Evolutionary conservation across 2,113 vertebrate genomes (phyloP), one percentile per base, ranked within the genome.

Genomic region (Saccopteryx leptura): DNA sequence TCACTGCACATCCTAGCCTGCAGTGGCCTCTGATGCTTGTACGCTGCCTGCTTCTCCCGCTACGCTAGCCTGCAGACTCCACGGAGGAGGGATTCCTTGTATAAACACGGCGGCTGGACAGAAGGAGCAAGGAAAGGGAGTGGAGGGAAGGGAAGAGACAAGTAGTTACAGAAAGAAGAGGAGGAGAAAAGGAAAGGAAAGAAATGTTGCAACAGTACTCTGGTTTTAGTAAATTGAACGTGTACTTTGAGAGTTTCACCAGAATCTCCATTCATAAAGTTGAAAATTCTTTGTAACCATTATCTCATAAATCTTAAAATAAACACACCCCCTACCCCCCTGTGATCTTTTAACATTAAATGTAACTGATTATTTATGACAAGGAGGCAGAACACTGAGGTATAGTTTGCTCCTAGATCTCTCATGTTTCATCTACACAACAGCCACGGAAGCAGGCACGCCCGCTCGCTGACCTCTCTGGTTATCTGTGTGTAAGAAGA

Each of bases 141-240:
- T 18, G n/a, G 14, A 39, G 11, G 9, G 9, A 21, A 1, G 61
- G 7, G 9, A 23, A 48, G 48, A 65, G 58, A 24, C 39, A 11
- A 31, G 48, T 2, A 24, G 56, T 21, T 9, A 46, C 80, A 60
- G 0, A 75, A 9, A 28, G 19, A 10, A 31, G 33, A 33, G 8
- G 28, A 19, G 46, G 52, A 9, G 4, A 12, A 10, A 7, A 46
- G 31, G 19, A 1, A 50, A 71, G n/a, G 14, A 28, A 21, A 21
- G 17, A 15, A 50, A 1, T 0, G 0, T 1, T 11, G 3, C 66
- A 63, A 19, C 6, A 46, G 63, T 5, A 5, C 11, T 0, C 17
- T 52, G 48, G 15, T 28, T 80, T 75, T 2, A 39, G 58, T 28
- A 19, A 83, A 33, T 7, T 21, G 18, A 18, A 33, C 65, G 15